Base-by-base conservation (phyloP, 2,888 invertebrate genomes). In the Brachypterus glaber region DNA sequence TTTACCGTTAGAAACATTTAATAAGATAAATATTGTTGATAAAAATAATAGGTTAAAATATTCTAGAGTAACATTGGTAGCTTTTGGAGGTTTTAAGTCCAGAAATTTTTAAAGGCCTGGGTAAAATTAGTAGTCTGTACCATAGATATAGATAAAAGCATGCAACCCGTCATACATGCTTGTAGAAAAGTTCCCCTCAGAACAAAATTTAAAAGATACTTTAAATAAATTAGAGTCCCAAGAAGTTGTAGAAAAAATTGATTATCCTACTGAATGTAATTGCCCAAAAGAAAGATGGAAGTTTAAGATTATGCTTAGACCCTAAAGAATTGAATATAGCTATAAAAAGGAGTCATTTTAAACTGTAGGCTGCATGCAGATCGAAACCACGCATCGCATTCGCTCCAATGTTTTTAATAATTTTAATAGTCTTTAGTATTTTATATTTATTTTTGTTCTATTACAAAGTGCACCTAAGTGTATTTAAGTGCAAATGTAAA, bases 241-340 rank as follows among this genome's bases (percentile, higher is more conserved):
- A 18, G 29, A 37, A 13, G 45, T 50, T 2, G 43, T 49, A 14
- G 13, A 38, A 33, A 41, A 43, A 39, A 40, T 48, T 3, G 41
- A 35, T 2, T n/a, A 33, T 30, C 37, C 21, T 1, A 40, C 40
- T 21, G 44, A 46, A 8, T 49, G 49, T 48, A 8, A 11, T 49
- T 34, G 47, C 48, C 5, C 37, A 34, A 31, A 52, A 52, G 42
- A 14, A 26, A 12, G 38, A 49, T 35, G 35, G 25, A 4, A 39
- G 39, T 7, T 24, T 50, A 33, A 35, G 49, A 26, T 38, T 51
- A 8, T 50, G 47, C 33, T 35, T 50, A 34, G 50, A 49, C 35
- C 46, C 46, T 1, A 30, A 37, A 31, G 33, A 50, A 31, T 31
- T 50, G 27, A 51, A 51, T 36, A 41, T 39, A 35, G 34, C 30